A percentile compares a stretch with the other conserved stretches of the same genome.
Evolutionary conservation across 2,113 vertebrate species (phyloP).

Genomic region (Spea multiplicata): DNA sequence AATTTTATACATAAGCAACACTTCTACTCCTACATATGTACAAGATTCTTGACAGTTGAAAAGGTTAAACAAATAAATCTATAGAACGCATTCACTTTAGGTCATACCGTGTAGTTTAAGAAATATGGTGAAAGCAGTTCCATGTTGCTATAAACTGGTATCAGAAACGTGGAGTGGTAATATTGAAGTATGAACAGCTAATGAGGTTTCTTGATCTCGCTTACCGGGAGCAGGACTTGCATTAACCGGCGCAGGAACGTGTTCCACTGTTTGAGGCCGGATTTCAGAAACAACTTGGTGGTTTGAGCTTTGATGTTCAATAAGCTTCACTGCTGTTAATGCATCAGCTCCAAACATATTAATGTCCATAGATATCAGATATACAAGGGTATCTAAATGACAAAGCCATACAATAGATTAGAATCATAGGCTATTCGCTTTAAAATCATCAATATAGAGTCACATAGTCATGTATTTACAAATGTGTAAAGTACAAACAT

Average conservation of each 20-base stretch:
- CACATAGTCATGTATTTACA: too few species aligned
- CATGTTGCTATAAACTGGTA: too few species aligned
- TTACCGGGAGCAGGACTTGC: constrained; percentile 75
- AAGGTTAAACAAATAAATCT: not conserved
- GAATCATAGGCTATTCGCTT: too few species aligned
- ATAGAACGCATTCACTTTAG: too few species aligned
- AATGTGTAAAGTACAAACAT: too few species aligned
- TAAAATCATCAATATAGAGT: too few species aligned
- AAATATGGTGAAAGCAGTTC: too few species aligned
- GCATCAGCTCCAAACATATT: constrained; percentile 95
- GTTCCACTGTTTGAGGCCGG: constrained; percentile 89
- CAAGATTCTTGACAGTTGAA: too few species aligned
- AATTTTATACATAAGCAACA: not conserved
- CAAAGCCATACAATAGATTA: constrained; percentile 48
- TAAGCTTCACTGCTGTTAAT: constrained; percentile 88
- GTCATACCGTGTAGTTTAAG: too few species aligned
- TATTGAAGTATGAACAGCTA: too few species aligned
- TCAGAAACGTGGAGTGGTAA: too few species aligned
- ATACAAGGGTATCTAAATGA: constrained; percentile 87
- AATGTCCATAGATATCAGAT: constrained; percentile 93
- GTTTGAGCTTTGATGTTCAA: constrained; percentile 90
- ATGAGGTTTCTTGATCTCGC: not conserved
- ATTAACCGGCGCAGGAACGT: constrained; percentile 78
- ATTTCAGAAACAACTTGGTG: constrained; percentile 86
- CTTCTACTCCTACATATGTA: too few species aligned